Base-by-base conservation (phyloP, 1,140 invertebrate species). In the Drosophila tsacasi region DNA sequence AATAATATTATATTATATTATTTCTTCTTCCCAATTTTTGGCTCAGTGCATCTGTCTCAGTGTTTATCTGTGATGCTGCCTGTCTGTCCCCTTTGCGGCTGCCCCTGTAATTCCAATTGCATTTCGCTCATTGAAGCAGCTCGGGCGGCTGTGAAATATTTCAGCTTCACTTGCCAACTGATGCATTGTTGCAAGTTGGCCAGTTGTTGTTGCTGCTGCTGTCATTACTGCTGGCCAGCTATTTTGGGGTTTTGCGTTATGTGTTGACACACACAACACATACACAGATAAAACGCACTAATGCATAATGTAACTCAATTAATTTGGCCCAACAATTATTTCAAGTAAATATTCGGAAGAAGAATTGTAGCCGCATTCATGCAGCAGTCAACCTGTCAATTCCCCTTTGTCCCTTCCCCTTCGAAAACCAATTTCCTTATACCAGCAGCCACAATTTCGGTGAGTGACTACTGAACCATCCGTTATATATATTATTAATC, bases 221-320 rank as follows among this genome's bases (percentile, higher is more conserved):
- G 39, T 47, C 52, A 55, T 57, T 39, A 57, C 37, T 57, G 21
- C 15, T 57, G 60, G 49, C 40, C 55, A 61, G 68, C 66, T 75
- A 72, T 75, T 78, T 83, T 80, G 61, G 57, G 76, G 66, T 79
- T 83, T 67, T 81, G 74, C 61, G 50, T 40, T 75, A 75, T 55
- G 55, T 59, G 50, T 63, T 52, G 9, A 73, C 21, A 52, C 25
- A 71, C 40, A 72, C 15, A 47, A 9, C 27, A 30, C 39, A 21
- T 23, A 21, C 58, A 13, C 13, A 10, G 25, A 40, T 40, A 65
- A 17, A n/a, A 55, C 47, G 72, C 81, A 77, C 75, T 63, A 67
- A 61, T 75, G 60, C 30, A 84, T 66, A 81, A 81, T 83, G 69
- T 71, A 87, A 89, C 84, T 83, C 67, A 87, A 89, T 87, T 83